These are phyloP conservation scores for Dioctria linearis DNA, from an alignment of 2,888 invertebrate genomes.

Conservation along the genomic window DNA sequence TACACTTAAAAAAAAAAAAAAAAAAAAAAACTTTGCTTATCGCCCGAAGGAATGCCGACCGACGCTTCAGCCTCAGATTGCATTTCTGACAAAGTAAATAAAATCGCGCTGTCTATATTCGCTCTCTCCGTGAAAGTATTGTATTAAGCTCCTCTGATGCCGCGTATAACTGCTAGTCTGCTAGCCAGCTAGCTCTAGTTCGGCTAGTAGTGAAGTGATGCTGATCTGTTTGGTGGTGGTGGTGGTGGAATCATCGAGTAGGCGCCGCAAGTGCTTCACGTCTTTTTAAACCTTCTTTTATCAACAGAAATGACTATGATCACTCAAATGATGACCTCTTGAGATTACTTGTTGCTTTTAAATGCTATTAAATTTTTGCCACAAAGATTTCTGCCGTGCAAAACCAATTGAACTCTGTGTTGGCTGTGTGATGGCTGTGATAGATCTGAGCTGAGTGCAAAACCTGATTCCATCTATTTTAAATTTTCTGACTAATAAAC, in stretches of 20 bases:
- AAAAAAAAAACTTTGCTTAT: background rate
- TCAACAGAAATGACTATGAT: constrained; percentile 4
- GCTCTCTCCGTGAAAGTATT: background rate
- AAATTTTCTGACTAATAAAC: no score
- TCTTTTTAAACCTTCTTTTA: background rate
- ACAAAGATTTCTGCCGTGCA: constrained; percentile 6
- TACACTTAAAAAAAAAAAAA: background rate
- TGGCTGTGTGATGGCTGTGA: no score
- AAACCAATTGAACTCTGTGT: background rate
- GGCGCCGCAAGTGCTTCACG: constrained; percentile 9
- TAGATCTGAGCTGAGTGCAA: background rate
- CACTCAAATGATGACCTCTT: constrained; percentile 9
- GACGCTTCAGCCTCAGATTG: background rate
- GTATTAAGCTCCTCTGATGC: background rate
- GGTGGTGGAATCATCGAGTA: background rate
- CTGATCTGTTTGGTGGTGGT: background rate
- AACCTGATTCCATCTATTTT: background rate
- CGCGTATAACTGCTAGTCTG: no score
- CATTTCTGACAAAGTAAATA: background rate
- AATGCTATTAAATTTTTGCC: background rate
- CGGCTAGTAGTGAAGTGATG: background rate
- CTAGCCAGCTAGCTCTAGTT: no score
- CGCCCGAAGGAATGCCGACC: background rate
- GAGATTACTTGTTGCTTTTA: background rate
- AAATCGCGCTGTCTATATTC: background rate